Conservation (phyloP, 2,113 vertebrate species). For the Polypterus senegalus region DNA sequence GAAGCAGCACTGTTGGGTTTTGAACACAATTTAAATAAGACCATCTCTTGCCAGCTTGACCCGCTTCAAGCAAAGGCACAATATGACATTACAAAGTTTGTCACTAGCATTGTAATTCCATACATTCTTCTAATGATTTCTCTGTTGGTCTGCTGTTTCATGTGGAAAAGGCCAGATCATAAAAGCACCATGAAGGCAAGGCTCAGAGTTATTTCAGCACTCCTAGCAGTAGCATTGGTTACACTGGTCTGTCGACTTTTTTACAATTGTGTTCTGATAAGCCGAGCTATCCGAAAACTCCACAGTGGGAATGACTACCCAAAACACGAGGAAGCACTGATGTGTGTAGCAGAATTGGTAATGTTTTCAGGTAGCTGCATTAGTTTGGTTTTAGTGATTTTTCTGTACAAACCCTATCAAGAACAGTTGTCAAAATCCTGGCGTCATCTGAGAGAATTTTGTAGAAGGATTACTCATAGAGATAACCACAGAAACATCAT, state of each 20-base stretch:
- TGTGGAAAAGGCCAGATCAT: constrained; percentile 15
- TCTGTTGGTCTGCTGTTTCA: constrained; percentile 23
- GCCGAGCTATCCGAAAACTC: constrained; percentile 25
- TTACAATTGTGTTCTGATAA: constrained; percentile 40
- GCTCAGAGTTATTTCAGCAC: constrained; percentile 12
- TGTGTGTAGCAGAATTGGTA: constrained; percentile 51
- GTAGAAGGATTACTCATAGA: constrained; percentile 16
- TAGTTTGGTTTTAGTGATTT: constrained; percentile 37
- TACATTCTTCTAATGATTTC: constrained; percentile 32
- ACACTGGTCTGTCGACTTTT: constrained; percentile 40
- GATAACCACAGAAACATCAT: constrained; percentile 41
- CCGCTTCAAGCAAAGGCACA: constrained; percentile 27
- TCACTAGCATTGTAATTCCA: constrained; percentile 46
- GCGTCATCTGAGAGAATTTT: constrained; percentile 29
- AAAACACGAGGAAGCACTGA: constrained; percentile 23
- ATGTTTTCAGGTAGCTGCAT: constrained; percentile 50
- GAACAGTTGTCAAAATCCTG: constrained; percentile 24
- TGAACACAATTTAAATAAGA: neutral
- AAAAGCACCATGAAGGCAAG: constrained; percentile 25
- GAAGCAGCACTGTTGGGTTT: constrained; percentile 39
- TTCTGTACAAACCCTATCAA: constrained; percentile 38
- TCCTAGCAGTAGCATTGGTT: constrained; percentile 12
- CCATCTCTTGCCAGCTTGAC: constrained; percentile 44
- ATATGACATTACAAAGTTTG: constrained; percentile 48
- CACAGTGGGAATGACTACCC: constrained; percentile 11